phyloP scores from a whole-genome alignment of 2,113 vertebrate genomes.

The Pipra filicauda region DNA sequence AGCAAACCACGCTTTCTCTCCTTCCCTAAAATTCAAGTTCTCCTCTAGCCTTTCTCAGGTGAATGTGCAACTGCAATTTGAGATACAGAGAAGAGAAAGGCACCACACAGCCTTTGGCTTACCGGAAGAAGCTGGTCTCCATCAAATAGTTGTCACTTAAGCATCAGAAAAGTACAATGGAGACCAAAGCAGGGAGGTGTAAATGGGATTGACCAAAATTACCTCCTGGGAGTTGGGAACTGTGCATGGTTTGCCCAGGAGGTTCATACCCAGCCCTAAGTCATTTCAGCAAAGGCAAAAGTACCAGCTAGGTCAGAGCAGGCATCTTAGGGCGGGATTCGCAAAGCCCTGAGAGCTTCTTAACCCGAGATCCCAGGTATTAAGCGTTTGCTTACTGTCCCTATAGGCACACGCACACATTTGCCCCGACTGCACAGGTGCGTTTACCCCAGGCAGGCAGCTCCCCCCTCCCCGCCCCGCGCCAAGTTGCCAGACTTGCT shows the following conservation, averaged over 20 bases:
- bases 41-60: neutral
- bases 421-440: neutral
- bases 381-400: neutral
- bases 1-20: neutral
- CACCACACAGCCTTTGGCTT: neutral
- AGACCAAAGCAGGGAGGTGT: neutral
- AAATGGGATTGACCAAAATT: neutral
- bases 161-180: neutral
- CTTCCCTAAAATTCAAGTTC: neutral
- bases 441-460: neutral
- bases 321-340: neutral
- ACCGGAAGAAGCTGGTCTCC: neutral
- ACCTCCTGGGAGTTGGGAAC: neutral
- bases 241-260: neutral
- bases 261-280: neutral
- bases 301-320: slow-evolving; percentile 55
- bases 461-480: neutral
- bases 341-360: neutral
- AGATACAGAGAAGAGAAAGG: neutral
- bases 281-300: slow-evolving; percentile 77
- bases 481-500: neutral
- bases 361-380: neutral
- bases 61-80: neutral
- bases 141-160: neutral
- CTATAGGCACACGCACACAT: neutral